phyloP scores from a whole-genome alignment of 2,797 vertebrate genomes.

The Protonibea diacanthus region DNA sequence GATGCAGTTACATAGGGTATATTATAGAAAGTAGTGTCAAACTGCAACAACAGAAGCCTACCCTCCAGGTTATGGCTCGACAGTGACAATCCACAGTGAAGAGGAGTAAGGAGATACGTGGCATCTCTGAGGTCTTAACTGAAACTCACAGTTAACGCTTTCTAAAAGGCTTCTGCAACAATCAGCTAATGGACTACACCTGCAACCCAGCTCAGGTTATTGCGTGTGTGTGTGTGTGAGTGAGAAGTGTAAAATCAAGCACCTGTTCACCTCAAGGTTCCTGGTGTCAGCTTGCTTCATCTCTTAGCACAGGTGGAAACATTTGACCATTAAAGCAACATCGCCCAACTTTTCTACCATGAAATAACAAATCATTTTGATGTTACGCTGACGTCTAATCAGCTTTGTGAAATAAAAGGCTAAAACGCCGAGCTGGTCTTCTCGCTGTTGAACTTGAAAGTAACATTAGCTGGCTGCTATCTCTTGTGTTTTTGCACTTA shows the following conservation, averaged over 20 bases:
- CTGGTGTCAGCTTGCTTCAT: conserved; percentile 38
- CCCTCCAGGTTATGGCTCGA: not conserved
- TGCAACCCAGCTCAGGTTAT: conserved; percentile 44
- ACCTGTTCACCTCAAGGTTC: conserved; percentile 20
- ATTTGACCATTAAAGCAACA: conserved; percentile 11
- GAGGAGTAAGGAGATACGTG: conserved; percentile 43
- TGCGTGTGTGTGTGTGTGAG: conserved; percentile 5
- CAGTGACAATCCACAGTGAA: conserved; percentile 8
- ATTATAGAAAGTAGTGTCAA: not conserved
- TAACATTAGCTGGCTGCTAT: too few species aligned
- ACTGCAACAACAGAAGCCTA: not conserved
- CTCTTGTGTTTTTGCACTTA: too few species aligned
- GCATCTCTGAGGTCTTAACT: conserved; percentile 47
- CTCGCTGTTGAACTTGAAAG: too few species aligned
- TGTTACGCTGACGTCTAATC: too few species aligned
- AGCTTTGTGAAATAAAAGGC: too few species aligned
- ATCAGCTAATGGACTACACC: conserved; percentile 74
- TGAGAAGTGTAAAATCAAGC: conserved; percentile 24
- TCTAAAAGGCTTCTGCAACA: conserved; percentile 53
- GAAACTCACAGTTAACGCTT: conserved; percentile 50
- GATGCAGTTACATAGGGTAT: not conserved
- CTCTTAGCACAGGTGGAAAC: conserved; percentile 25
- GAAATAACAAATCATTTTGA: too few species aligned
- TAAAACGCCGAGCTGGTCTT: too few species aligned
- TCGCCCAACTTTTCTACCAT: too few species aligned